Conservation (phyloP, 1,140 invertebrate species). For the Gerris buenoi region DNA sequence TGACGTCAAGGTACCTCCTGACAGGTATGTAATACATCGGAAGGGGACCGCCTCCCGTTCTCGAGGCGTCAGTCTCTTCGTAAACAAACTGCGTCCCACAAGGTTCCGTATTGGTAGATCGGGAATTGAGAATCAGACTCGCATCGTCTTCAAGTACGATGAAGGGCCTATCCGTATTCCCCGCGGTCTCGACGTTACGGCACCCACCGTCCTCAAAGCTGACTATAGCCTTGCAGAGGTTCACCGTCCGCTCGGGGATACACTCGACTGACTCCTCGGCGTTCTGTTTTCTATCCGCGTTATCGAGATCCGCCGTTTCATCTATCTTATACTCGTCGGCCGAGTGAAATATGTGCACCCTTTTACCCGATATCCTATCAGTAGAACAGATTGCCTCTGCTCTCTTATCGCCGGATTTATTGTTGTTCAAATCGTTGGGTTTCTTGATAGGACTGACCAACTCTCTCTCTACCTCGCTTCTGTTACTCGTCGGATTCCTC, state of each 20-base stretch:
- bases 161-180: background rate
- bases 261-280: background rate
- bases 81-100: background rate
- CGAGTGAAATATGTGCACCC: background rate
- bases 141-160: slow-evolving; percentile 11
- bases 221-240: background rate
- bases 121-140: slow-evolving; percentile 1
- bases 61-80: slow-evolving; percentile 13
- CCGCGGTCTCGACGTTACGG: background rate
- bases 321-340: background rate
- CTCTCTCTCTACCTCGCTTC: background rate
- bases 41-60: slow-evolving; percentile 7
- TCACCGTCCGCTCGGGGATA: background rate
- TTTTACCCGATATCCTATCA: background rate
- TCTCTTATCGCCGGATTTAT: background rate
- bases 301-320: background rate
- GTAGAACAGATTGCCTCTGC: background rate
- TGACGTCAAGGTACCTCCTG: slow-evolving; percentile 23
- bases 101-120: background rate
- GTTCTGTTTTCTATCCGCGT: background rate
- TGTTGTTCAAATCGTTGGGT: background rate
- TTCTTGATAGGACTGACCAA: background rate
- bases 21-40: slow-evolving; percentile 16
- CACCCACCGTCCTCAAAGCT: background rate
- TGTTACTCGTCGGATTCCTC: background rate